These are phyloP conservation scores for Agrotis clavis DNA, from an alignment of 2,888 invertebrate species.

Conservation along the genomic window DNA sequence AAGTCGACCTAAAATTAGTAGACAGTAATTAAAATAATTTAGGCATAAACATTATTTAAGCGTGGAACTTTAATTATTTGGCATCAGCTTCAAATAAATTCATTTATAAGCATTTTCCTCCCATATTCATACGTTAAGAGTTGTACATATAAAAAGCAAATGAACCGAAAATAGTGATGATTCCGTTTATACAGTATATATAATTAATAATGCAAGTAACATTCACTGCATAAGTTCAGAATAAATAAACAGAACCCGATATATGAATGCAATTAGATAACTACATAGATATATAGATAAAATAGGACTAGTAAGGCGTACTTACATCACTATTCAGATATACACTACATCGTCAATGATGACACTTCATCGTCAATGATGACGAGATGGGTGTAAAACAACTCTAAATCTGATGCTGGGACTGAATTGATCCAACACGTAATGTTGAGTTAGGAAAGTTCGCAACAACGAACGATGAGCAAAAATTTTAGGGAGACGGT, in stretches of 20 bases:
- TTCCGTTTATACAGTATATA: constrained; percentile 12
- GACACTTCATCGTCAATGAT: background rate
- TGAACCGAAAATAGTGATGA: constrained; percentile 50
- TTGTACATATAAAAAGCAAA: constrained; percentile 46
- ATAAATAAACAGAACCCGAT: background rate
- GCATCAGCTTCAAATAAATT: constrained; percentile 1
- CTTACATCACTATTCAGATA: background rate
- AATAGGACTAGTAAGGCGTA: background rate
- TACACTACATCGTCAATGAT: background rate
- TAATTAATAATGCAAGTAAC: background rate
- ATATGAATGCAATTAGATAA: background rate
- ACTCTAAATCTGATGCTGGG: background rate
- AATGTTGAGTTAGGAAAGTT: background rate
- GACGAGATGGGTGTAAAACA: background rate
- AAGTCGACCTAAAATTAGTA: constrained; percentile 18
- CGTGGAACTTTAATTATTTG: constrained; percentile 9
- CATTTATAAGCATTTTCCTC: background rate
- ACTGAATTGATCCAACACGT: background rate
- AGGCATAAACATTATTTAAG: constrained; percentile 6
- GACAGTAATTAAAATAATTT: background rate
- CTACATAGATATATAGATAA: background rate
- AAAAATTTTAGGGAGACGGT: background rate
- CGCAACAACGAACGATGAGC: background rate
- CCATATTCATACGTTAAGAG: constrained; percentile 26
- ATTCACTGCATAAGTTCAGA: background rate